Evolutionary conservation across 2,888 invertebrate species (phyloP).

Genomic region (Allygus modestus): DNA sequence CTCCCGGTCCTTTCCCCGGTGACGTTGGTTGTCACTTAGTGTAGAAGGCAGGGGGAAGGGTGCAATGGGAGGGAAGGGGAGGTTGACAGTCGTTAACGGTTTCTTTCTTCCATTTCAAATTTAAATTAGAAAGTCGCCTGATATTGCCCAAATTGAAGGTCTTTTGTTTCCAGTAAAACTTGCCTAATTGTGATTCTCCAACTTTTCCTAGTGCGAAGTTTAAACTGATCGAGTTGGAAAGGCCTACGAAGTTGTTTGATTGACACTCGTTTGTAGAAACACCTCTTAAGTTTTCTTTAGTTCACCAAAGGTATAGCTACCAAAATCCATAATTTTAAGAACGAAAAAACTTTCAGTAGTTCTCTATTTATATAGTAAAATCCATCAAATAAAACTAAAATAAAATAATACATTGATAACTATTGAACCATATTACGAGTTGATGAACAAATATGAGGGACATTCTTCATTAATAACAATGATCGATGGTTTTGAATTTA

Average conservation of each 20-base stretch:
- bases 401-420: no score
- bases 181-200: slow-evolving; percentile 38
- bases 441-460: no score
- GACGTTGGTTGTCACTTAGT: slow-evolving; percentile 54
- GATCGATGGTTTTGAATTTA: no score
- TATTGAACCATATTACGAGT: no score
- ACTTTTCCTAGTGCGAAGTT: slow-evolving; percentile 51
- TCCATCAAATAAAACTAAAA: no score
- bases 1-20: slow-evolving; percentile 4
- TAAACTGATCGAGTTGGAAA: slow-evolving; percentile 39
- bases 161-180: slow-evolving; percentile 57
- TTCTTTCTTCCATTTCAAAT: slow-evolving; percentile 53
- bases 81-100: slow-evolving; percentile 56
- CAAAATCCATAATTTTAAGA: no score
- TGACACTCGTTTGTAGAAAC: not conserved
- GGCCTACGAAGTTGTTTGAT: slow-evolving; percentile 36
- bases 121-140: slow-evolving; percentile 59
- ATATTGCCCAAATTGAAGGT: slow-evolving; percentile 53
- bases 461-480: no score
- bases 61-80: not conserved
- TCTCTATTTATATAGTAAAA: no score
- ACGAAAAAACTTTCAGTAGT: no score
- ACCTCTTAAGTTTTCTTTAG: not conserved
- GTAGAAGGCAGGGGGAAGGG: not conserved
- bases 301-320: no score